Evolutionary conservation across 2,113 vertebrate genomes (phyloP).

Genomic region (Nettapus auritus): DNA sequence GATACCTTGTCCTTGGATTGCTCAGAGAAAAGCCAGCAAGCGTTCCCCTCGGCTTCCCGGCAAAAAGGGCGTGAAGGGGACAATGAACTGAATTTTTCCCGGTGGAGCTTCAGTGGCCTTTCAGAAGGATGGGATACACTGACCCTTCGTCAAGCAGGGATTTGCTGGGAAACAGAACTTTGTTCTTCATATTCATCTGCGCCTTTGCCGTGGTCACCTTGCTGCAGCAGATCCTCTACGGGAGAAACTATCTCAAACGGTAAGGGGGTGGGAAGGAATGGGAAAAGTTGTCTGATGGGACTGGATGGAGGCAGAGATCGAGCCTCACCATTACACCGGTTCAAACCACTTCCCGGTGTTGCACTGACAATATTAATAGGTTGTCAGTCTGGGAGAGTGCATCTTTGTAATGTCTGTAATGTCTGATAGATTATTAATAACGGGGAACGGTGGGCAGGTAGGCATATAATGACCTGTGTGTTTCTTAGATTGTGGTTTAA

Average conservation of each 20-base stretch:
- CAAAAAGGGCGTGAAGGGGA: slow-evolving; percentile 46
- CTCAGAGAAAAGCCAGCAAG: slow-evolving; percentile 17
- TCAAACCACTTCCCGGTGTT: neutral
- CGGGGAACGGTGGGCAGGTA: neutral
- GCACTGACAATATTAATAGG: neutral
- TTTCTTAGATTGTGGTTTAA: neutral
- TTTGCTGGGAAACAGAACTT: slow-evolving; percentile 93
- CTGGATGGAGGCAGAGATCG: neutral
- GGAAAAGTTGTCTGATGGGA: neutral
- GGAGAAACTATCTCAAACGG: slow-evolving; percentile 97
- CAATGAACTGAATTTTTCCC: slow-evolving; percentile 74
- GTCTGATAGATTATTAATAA: neutral
- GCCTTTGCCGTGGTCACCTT: slow-evolving; percentile 97
- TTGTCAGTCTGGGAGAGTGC: neutral
- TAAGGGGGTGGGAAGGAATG: slow-evolving; percentile 67
- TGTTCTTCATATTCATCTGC: slow-evolving; percentile 99
- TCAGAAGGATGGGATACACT: slow-evolving; percentile 87
- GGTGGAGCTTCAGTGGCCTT: slow-evolving; percentile 16
- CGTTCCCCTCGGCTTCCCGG: neutral
- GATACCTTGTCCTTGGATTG: slow-evolving; percentile 50
- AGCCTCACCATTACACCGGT: rapidly evolving
- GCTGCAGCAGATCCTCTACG: slow-evolving; percentile 96
- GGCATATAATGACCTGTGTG: neutral
- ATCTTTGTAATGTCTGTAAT: neutral
- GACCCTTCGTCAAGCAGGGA: slow-evolving; percentile 92